phyloP scores from a whole-genome alignment of 1,140 invertebrate genomes.

The Brachionus rotundiformis region DNA sequence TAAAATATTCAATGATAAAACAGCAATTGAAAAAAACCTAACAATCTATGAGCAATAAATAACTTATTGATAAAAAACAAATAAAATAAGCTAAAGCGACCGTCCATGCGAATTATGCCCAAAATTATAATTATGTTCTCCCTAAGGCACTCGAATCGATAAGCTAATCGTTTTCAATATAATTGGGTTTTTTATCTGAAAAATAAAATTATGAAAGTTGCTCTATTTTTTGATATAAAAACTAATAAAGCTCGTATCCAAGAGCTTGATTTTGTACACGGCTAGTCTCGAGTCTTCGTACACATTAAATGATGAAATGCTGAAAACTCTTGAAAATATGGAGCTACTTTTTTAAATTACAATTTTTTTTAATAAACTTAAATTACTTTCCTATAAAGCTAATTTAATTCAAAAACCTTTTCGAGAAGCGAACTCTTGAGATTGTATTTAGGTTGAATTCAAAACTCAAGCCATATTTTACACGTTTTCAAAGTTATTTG shows the following conservation, averaged over 20 bases:
- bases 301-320: not conserved
- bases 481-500: conserved; percentile 25
- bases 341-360: not conserved
- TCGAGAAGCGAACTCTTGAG: not conserved
- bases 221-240: not conserved
- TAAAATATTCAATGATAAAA: not conserved
- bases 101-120: not conserved
- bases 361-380: not conserved
- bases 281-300: not conserved
- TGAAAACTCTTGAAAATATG: not conserved
- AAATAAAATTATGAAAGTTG: conserved; percentile 4
- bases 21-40: not conserved
- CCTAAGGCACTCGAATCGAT: not conserved
- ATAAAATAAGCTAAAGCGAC: not conserved
- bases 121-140: not conserved
- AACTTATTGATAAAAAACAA: not conserved
- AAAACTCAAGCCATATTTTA: conserved; percentile 28
- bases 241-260: not conserved
- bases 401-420: not conserved
- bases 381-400: conserved; percentile 4
- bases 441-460: conserved; percentile 39
- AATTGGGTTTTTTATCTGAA: not conserved
- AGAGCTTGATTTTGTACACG: conserved; percentile 7
- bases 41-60: not conserved
- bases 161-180: not conserved